These are phyloP conservation scores for Hippocampus kuda DNA, from an alignment of 2,797 vertebrate species.

Conservation along the genomic window DNA sequence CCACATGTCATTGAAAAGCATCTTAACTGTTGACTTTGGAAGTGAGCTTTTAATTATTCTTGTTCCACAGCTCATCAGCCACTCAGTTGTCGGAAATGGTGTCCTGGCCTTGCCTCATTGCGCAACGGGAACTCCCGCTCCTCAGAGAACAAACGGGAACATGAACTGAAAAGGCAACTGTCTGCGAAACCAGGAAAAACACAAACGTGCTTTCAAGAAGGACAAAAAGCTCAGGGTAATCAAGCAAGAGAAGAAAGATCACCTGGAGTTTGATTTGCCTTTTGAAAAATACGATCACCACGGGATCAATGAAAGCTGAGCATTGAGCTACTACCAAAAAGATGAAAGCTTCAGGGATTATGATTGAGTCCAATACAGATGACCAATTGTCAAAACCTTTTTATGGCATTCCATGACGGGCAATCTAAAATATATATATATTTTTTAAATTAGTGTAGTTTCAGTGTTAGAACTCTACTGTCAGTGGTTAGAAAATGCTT, in stretches of 20 bases:
- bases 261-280: not conserved
- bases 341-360: not conserved
- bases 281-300: not conserved
- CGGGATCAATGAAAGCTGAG: not conserved
- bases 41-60: not conserved
- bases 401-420: not conserved
- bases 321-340: not conserved
- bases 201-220: not conserved
- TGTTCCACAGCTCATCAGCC: conserved; percentile 48
- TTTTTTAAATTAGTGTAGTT: too few species aligned
- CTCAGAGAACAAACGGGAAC: conserved; percentile 52
- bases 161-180: conserved; percentile 17
- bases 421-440: not conserved
- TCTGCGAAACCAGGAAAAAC: conserved; percentile 21
- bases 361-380: not conserved
- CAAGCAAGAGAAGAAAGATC: not conserved
- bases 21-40: not conserved
- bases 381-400: not conserved
- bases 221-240: not conserved
- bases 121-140: conserved; percentile 47
- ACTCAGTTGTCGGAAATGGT: conserved; percentile 37
- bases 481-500: too few species aligned
- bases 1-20: not conserved
- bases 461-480: not conserved
- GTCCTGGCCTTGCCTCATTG: conserved; percentile 37